phyloP scores from a whole-genome alignment of 2,888 invertebrate species.

The Busseola fusca region DNA sequence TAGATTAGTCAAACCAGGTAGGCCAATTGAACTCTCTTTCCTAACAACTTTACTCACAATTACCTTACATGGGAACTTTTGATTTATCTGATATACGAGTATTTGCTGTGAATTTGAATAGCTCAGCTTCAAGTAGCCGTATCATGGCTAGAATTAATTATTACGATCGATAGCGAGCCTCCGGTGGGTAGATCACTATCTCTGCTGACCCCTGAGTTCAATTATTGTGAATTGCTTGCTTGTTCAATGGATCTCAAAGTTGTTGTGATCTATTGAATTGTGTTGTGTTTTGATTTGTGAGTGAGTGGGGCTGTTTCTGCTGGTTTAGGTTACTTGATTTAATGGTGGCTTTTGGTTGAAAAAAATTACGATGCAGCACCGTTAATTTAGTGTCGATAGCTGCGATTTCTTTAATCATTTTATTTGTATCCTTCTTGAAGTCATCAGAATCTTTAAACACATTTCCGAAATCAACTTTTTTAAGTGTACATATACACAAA shows the following conservation, averaged over 20 bases:
- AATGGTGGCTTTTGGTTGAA: neutral
- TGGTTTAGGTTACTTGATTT: neutral
- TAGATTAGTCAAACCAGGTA: neutral
- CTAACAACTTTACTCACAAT: constrained; percentile 24
- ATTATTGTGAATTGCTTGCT: constrained; percentile 67
- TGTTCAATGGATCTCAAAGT: constrained; percentile 62
- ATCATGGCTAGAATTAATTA: constrained; percentile 73
- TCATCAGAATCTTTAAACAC: neutral
- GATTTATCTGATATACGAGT: constrained; percentile 31
- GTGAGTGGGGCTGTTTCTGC: neutral
- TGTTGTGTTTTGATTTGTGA: constrained; percentile 11
- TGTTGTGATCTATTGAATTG: constrained; percentile 34
- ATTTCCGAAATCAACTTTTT: neutral
- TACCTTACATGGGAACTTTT: constrained; percentile 38
- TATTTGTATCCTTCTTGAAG: neutral
- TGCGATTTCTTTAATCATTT: neutral
- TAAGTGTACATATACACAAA: neutral
- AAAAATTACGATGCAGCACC: neutral
- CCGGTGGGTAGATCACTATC: constrained; percentile 72
- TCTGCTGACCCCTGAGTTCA: constrained; percentile 71
- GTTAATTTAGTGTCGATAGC: neutral
- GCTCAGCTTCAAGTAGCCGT: constrained; percentile 56
- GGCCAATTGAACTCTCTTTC: constrained; percentile 1
- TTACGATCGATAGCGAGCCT: constrained; percentile 69
- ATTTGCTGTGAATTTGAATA: constrained; percentile 51